phyloP scores from a whole-genome alignment of 1,140 invertebrate genomes.

The Laupala kohalensis region DNA sequence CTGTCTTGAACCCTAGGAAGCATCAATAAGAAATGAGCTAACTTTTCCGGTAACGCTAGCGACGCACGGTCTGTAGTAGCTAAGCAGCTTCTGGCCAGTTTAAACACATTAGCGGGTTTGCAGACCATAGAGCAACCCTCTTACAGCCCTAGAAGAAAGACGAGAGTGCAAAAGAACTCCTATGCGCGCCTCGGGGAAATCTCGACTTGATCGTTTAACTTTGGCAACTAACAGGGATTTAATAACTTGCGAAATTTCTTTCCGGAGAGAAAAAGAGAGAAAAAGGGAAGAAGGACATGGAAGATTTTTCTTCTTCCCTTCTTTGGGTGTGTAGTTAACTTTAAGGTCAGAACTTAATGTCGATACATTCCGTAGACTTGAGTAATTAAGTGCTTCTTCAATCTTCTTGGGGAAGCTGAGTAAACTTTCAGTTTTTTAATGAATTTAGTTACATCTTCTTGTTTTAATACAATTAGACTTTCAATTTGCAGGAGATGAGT shows the following conservation, averaged over 20 bases:
- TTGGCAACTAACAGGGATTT: background rate
- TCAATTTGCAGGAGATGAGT: too few relatives aligned
- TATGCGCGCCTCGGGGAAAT: background rate
- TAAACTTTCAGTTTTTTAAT: too few relatives aligned
- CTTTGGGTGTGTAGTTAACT: background rate
- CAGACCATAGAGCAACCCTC: background rate
- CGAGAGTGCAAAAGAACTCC: background rate
- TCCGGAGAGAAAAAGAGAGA: background rate
- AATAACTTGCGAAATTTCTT: background rate
- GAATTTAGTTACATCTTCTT: too few relatives aligned
- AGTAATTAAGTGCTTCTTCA: too few relatives aligned
- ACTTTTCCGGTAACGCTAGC: background rate
- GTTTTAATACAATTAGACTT: too few relatives aligned
- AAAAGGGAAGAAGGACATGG: too few relatives aligned
- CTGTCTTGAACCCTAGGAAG: background rate
- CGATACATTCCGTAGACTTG: background rate
- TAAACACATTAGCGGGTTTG: background rate
- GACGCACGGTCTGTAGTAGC: background rate
- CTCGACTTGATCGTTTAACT: background rate
- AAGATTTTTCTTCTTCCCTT: background rate
- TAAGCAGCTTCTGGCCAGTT: background rate
- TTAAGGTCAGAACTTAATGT: background rate
- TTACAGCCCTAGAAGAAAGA: background rate
- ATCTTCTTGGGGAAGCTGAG: too few relatives aligned
- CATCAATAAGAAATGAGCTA: background rate